These are phyloP conservation scores for Pheosia gnoma DNA, from an alignment of 2,888 invertebrate genomes.

Conservation along the genomic window DNA sequence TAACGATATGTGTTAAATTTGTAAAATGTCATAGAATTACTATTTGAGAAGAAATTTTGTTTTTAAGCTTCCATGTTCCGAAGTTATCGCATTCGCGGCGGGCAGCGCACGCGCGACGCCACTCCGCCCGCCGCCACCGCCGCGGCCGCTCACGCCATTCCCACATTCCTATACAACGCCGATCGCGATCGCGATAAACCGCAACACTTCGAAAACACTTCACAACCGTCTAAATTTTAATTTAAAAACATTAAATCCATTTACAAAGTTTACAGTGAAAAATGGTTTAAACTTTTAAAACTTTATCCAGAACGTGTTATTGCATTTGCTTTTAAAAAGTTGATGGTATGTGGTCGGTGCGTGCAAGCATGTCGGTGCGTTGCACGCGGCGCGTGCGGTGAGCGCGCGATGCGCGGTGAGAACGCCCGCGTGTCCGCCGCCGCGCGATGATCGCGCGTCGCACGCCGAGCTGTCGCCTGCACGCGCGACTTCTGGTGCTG, in stretches of 20 bases:
- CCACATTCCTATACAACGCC: slow-evolving; percentile 41
- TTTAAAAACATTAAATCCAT: neutral
- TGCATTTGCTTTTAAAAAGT: slow-evolving; percentile 9
- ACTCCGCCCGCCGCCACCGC: slow-evolving; percentile 66
- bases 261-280: neutral
- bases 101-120: slow-evolving; percentile 79
- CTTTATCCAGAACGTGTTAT: neutral
- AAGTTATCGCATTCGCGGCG: slow-evolving; percentile 37
- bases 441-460: slow-evolving; percentile 78
- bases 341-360: slow-evolving; percentile 20
- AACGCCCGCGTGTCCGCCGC: slow-evolving; percentile 56
- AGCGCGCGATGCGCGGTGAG: slow-evolving; percentile 68
- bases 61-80: slow-evolving; percentile 35
- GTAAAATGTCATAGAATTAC: neutral
- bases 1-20: neutral
- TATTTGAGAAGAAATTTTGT: slow-evolving; percentile 18
- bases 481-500: slow-evolving; percentile 52
- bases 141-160: slow-evolving; percentile 66
- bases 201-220: slow-evolving; percentile 17
- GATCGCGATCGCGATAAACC: slow-evolving; percentile 55
- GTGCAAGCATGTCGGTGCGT: slow-evolving; percentile 29
- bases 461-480: slow-evolving; percentile 49
- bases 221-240: neutral
- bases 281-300: neutral
- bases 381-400: slow-evolving; percentile 49